phyloP scores from a whole-genome alignment of 2,888 invertebrate species.

The Ectemnius lituratus region DNA sequence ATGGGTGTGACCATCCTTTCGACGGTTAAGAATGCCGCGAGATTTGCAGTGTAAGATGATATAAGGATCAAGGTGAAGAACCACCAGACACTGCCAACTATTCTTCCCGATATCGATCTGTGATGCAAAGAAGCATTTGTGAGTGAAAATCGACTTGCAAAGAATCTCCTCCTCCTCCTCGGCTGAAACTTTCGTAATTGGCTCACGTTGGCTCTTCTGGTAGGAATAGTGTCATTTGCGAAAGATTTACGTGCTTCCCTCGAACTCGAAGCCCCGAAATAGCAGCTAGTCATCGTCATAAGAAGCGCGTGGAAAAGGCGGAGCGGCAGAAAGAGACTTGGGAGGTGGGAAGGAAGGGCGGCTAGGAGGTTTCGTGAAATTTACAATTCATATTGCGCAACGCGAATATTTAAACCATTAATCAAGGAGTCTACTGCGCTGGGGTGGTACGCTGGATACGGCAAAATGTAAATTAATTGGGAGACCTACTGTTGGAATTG shows the following conservation, averaged over 20 bases:
- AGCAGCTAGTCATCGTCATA: neutral
- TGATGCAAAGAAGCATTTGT: neutral
- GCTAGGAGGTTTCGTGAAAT: conserved; percentile 59
- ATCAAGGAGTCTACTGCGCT: conserved; percentile 64
- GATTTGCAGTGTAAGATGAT: conserved; percentile 98
- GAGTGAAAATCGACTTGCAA: neutral
- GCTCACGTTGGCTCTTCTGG: no score
- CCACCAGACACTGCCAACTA: conserved; percentile 99
- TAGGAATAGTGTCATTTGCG: no score
- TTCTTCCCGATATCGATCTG: conserved; percentile 93
- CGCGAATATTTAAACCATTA: conserved; percentile 73
- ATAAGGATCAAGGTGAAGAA: conserved; percentile 98
- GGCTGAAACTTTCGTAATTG: no score
- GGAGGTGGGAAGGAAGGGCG: conserved; percentile 12
- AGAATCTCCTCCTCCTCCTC: no score
- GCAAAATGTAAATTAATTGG: conserved; percentile 68
- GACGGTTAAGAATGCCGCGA: conserved; percentile 98
- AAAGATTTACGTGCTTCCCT: no score
- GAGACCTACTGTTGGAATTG: conserved; percentile 51
- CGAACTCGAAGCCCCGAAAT: neutral
- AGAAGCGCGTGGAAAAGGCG: conserved; percentile 17
- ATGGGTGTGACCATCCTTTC: conserved; percentile 98
- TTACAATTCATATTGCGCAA: conserved; percentile 73
- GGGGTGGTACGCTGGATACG: conserved; percentile 51
- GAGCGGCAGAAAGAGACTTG: conserved; percentile 5